Evolutionary conservation across 2,888 invertebrate genomes (phyloP).

Genomic region (Tetramorium bicarinatum): DNA sequence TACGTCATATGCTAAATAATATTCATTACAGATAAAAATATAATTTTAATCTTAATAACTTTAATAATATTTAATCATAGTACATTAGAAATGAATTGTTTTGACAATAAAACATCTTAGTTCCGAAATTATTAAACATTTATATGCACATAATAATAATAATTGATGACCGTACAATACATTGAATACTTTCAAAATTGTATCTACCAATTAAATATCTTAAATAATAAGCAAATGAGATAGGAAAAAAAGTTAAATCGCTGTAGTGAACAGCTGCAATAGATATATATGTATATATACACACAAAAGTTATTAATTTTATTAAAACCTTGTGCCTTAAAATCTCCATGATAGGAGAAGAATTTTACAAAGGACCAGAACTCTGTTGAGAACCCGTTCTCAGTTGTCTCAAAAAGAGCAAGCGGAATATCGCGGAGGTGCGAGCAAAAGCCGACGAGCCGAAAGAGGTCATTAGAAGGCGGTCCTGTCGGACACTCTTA

Average conservation of each 20-base stretch:
- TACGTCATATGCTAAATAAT: not conserved
- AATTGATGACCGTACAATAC: not conserved
- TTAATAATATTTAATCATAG: not conserved
- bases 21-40: not conserved
- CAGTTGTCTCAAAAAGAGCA: conserved; percentile 65
- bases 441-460: conserved; percentile 41
- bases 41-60: not conserved
- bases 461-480: conserved; percentile 52
- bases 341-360: not conserved
- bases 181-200: not conserved
- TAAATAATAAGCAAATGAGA: not conserved
- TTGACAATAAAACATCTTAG: not conserved
- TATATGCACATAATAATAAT: not conserved
- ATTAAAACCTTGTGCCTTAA: not conserved
- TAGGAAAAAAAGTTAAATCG: not conserved
- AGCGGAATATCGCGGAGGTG: conserved; percentile 42
- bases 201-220: not conserved
- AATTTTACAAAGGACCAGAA: not conserved
- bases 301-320: not conserved
- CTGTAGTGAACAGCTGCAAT: not conserved
- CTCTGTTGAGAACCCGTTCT: conserved; percentile 59
- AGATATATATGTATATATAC: conserved; percentile 7
- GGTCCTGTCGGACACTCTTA: conserved; percentile 56
- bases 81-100: not conserved
- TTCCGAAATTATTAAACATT: not conserved